Evolutionary conservation across 2,888 invertebrate genomes (phyloP), one percentile per base, ranked within the genome.

Genomic region (Rhodophaea formosa): DNA sequence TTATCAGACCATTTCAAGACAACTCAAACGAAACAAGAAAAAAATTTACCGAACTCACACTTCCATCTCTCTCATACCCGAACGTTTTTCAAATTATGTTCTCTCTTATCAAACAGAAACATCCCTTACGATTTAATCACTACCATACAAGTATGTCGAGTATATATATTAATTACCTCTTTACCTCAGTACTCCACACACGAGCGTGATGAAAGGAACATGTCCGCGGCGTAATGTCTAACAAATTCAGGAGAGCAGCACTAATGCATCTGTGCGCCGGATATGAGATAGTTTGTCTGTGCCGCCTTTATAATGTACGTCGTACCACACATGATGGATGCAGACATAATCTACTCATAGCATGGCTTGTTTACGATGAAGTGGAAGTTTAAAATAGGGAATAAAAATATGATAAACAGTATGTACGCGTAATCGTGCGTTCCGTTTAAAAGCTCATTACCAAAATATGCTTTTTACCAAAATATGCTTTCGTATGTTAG

Each of bases 221-320:
- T 64, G 65, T 63, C 58, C 61, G 63, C 54, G 60, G 59, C 60
- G 69, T 70, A 77, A 72, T 72, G 77, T 64, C 67, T 64, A 62
- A 66, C 60, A 67, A 71, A 78, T 72, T 70, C 67, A 70, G 71
- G 71, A 70, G 75, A 67, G 70, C 71, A 72, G 71, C 72, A 72
- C 76, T 78, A 77, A 77, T 75, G 74, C 71, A 70, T 69, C 67
- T 63, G 61, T 59, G 66, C 68, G 62, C 68, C 75, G 79, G 75
- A 79, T 79, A 77, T 78, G 78, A 79, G 76, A 73, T 75, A 77
- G 77, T 79, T 78, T 77, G 74, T 71, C 72, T 12, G 23, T 23
- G 23, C 23, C 23, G 45, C 54, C 54, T 55, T 55, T 32, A 55
- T 55, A 32, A 17, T 43, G 42, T 17, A 66, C 55, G 61, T 44